These are phyloP conservation scores for Myotis yumanensis DNA, from an alignment of 2,113 vertebrate species.

Conservation along the genomic window DNA sequence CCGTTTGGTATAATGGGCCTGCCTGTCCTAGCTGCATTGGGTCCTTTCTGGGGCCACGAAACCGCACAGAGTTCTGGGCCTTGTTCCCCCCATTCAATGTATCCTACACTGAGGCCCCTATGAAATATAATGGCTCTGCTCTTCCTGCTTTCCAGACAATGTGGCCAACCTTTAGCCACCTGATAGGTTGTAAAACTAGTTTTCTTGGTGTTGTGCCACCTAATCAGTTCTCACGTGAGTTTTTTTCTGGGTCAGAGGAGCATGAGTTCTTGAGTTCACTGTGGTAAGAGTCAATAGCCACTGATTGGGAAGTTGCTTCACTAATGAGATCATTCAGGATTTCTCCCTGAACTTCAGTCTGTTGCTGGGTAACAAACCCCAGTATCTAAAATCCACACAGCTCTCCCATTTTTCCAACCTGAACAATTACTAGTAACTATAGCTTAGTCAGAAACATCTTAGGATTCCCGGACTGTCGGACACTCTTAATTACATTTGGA, in stretches of 20 bases:
- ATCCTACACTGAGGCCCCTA: neutral
- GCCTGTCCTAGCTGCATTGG: neutral
- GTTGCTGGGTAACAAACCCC: neutral
- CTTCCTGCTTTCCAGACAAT: neutral
- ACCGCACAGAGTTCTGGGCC: neutral
- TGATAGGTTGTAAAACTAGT: conserved; percentile 13
- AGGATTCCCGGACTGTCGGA: neutral
- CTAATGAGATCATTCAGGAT: neutral
- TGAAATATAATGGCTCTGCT: neutral
- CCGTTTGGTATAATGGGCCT: fast-evolving
- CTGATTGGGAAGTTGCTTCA: conserved; percentile 23
- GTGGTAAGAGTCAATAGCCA: conserved; percentile 7
- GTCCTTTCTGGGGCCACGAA: neutral
- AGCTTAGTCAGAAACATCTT: neutral
- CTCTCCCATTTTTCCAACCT: neutral
- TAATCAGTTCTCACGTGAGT: conserved; percentile 43
- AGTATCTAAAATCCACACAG: neutral
- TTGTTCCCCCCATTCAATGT: fast-evolving
- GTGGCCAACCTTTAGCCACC: neutral
- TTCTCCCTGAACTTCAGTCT: neutral
- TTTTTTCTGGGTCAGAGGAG: conserved; percentile 47
- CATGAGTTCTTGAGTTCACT: neutral
- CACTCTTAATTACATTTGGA: neutral
- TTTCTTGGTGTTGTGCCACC: conserved; percentile 13
- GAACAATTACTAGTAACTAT: neutral